Conservation (phyloP, 2,888 invertebrate species). For the Pseudococcus jackbeardsleyi region DNA sequence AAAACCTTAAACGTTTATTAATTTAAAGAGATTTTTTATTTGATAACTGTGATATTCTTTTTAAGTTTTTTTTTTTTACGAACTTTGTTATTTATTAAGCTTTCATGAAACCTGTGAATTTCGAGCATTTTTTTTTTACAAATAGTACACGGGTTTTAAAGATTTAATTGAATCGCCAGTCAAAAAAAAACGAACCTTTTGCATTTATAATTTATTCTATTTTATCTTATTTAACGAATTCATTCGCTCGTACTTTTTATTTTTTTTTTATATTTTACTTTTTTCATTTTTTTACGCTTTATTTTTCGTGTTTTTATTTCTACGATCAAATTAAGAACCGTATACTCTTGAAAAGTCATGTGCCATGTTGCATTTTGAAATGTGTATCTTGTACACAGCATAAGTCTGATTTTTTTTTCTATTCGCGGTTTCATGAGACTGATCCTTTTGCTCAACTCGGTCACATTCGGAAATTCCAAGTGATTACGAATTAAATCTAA, state of each 20-base stretch:
- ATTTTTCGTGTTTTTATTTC: constrained; percentile 24
- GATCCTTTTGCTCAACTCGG: neutral
- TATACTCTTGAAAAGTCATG: neutral
- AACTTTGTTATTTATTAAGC: neutral
- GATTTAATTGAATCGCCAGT: neutral
- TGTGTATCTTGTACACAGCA: constrained; percentile 35
- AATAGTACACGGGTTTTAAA: constrained; percentile 1
- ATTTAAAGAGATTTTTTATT: constrained; percentile 33
- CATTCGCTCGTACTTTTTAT: constrained; percentile 4
- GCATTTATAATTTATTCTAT: constrained; percentile 11
- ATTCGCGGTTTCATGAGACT: constrained; percentile 20
- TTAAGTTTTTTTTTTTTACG: neutral
- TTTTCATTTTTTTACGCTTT: constrained; percentile 6
- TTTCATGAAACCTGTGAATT: constrained; percentile 11
- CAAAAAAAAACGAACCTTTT: neutral
- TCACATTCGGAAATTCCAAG: neutral
- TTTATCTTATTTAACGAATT: constrained; percentile 38
- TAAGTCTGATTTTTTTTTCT: constrained; percentile 5
- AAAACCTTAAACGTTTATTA: constrained; percentile 55
- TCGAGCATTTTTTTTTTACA: neutral
- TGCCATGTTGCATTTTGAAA: constrained; percentile 38
- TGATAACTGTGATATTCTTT: constrained; percentile 59
- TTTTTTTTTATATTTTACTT: constrained; percentile 40
- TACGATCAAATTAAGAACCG: constrained; percentile 47
- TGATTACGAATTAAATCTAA: neutral